Conservation (phyloP, 2,113 vertebrate species). For the Glareola pratincola region DNA sequence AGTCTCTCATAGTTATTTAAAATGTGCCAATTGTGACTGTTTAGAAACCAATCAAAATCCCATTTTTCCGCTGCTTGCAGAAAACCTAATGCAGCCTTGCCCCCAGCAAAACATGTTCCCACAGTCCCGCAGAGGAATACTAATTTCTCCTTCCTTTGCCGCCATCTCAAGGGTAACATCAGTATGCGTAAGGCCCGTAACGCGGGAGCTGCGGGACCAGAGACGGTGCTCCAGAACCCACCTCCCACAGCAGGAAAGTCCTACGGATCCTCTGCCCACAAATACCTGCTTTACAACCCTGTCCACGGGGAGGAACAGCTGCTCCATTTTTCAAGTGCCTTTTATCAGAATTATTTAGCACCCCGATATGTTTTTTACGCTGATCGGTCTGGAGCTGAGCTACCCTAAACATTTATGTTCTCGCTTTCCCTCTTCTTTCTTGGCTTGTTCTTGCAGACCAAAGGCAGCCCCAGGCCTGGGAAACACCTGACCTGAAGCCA, state of each 20-base stretch:
- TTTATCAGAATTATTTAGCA: constrained; percentile 21
- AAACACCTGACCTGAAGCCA: constrained; percentile 51
- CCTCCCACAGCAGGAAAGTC: neutral
- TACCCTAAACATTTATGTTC: neutral
- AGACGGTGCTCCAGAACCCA: neutral
- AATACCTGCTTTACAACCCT: neutral
- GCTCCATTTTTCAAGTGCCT: neutral
- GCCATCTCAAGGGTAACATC: neutral
- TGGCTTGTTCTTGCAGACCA: neutral
- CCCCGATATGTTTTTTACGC: neutral
- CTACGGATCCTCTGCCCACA: neutral
- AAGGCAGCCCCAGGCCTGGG: constrained; percentile 50
- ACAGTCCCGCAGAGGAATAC: neutral
- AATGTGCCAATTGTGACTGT: neutral
- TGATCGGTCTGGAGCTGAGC: constrained; percentile 8
- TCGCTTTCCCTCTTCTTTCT: neutral
- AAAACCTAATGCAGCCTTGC: neutral
- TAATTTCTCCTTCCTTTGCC: neutral
- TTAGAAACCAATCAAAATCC: neutral
- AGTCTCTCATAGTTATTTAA: neutral
- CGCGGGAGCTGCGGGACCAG: neutral
- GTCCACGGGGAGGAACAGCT: neutral
- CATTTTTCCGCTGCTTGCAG: neutral
- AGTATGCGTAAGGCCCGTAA: neutral
- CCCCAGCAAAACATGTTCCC: neutral